Evolutionary conservation across 1,140 invertebrate genomes (phyloP).

Genomic region (Solenopsis invicta): DNA sequence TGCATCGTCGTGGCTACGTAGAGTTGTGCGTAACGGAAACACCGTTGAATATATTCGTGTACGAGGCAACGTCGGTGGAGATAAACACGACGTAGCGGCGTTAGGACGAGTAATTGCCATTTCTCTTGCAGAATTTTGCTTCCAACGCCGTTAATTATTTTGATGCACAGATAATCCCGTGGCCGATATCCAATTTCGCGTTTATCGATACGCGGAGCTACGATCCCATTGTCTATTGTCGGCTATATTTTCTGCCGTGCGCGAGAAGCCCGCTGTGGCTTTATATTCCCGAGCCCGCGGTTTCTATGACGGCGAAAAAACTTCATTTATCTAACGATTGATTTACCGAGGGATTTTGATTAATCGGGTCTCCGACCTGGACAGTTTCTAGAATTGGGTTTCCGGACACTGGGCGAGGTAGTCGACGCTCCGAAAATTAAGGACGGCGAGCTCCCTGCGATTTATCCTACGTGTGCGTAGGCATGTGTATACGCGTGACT

Average conservation of each 20-base stretch:
- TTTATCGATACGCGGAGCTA: constrained; percentile 69
- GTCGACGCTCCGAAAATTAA: constrained; percentile 67
- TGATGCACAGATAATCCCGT: constrained; percentile 74
- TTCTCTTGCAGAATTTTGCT: constrained; percentile 76
- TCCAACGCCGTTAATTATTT: constrained; percentile 74
- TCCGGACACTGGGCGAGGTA: constrained; percentile 51
- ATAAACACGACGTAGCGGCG: constrained; percentile 52
- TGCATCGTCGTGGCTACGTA: constrained; percentile 42
- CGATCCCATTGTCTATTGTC: constrained; percentile 58
- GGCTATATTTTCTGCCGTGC: constrained; percentile 20
- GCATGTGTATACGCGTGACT: constrained; percentile 29
- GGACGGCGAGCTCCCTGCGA: constrained; percentile 53
- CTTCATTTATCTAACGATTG: constrained; percentile 67
- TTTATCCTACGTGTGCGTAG: constrained; percentile 64
- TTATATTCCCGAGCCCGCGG: neutral
- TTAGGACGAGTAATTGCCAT: constrained; percentile 61
- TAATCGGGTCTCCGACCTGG: constrained; percentile 45
- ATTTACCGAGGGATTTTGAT: constrained; percentile 66
- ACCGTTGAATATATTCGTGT: constrained; percentile 13
- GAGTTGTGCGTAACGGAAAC: constrained; percentile 14
- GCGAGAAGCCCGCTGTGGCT: neutral
- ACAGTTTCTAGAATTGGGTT: constrained; percentile 66
- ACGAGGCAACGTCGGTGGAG: constrained; percentile 15
- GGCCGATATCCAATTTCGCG: constrained; percentile 73
- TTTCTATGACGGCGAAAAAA: constrained; percentile 43